Evolutionary conservation across 1,140 invertebrate genomes (phyloP).

Genomic region (Orchestia grillus): DNA sequence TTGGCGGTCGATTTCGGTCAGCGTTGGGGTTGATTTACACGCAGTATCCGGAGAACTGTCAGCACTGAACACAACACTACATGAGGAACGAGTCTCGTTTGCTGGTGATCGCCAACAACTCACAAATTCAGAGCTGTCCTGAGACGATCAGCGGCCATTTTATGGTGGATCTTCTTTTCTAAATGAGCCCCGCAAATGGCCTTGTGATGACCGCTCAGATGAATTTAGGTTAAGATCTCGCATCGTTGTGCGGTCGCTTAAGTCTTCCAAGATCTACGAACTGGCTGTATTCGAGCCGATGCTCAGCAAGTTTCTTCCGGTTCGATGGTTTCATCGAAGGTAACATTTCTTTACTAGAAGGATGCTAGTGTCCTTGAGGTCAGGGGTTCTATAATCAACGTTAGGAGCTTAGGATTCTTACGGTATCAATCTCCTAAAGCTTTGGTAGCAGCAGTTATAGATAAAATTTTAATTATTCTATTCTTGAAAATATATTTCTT

Average conservation of each 20-base stretch:
- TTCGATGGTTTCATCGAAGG: neutral
- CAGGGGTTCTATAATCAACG: neutral
- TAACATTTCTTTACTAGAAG: neutral
- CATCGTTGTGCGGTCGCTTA: neutral
- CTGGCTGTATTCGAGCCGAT: neutral
- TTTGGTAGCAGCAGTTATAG: neutral
- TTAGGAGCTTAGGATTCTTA: neutral
- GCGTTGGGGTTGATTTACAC: neutral
- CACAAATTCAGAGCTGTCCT: conserved; percentile 25
- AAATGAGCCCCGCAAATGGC: conserved; percentile 2
- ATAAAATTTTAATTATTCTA: neutral
- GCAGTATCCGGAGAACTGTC: neutral
- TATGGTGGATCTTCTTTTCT: conserved; percentile 28
- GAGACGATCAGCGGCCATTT: neutral
- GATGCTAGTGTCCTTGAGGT: neutral
- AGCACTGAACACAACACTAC: neutral
- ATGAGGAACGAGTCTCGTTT: conserved; percentile 1
- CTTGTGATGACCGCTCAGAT: neutral
- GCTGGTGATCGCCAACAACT: neutral
- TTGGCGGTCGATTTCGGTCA: neutral
- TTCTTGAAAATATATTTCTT: neutral
- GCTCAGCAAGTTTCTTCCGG: neutral
- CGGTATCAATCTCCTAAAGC: neutral
- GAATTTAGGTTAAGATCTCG: conserved; percentile 24
- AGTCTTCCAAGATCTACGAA: neutral